Conservation (phyloP, 2,797 vertebrate species). For the Amblyopsis hoosieri region DNA sequence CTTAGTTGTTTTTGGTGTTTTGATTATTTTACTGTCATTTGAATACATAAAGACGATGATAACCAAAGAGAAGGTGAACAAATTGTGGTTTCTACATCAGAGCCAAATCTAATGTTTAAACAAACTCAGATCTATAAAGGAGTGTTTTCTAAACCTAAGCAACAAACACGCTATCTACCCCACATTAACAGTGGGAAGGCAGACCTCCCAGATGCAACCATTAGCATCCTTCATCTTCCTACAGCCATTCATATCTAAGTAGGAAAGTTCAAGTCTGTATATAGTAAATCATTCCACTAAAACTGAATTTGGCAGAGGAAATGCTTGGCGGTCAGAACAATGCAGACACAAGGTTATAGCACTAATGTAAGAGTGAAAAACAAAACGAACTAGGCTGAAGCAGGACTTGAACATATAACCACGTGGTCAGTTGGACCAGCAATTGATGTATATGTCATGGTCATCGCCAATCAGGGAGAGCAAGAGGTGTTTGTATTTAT, state of each 20-base stretch:
- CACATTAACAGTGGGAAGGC: neutral
- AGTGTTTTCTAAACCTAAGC: too few species aligned
- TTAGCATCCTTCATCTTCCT: constrained; percentile 13
- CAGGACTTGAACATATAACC: too few species aligned
- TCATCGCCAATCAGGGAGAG: too few species aligned
- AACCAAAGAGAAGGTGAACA: constrained; percentile 32
- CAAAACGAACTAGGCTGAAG: neutral
- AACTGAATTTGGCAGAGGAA: constrained; percentile 15
- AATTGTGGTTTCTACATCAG: constrained; percentile 36
- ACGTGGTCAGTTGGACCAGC: too few species aligned
- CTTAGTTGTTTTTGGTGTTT: constrained; percentile 24
- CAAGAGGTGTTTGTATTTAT: too few species aligned
- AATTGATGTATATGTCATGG: too few species aligned
- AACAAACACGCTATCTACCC: constrained; percentile 6
- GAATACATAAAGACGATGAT: constrained; percentile 3
- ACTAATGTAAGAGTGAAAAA: neutral
- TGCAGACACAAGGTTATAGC: neutral
- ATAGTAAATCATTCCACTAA: constrained; percentile 13
- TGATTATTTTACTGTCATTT: too few species aligned
- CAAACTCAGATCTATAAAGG: constrained; percentile 22
- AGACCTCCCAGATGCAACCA: constrained; percentile 16
- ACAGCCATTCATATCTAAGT: constrained; percentile 16
- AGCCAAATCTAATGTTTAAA: constrained; percentile 38
- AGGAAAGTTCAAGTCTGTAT: constrained; percentile 29
- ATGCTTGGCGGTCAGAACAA: neutral